Evolutionary conservation across 2,888 invertebrate genomes (phyloP).

Genomic region (Drosophila nr. perissopoda): DNA sequence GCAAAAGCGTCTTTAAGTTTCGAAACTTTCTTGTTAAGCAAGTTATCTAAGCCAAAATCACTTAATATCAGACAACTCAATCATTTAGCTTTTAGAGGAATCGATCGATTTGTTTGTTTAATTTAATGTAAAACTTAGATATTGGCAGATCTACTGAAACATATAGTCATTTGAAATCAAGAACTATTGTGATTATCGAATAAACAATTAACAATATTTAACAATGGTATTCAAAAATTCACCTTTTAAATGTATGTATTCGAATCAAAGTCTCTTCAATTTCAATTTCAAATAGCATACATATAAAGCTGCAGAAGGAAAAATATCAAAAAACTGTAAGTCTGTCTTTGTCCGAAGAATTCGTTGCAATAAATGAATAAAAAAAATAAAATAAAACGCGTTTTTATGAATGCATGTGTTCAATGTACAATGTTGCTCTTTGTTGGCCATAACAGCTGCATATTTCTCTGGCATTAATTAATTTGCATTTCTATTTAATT

Average conservation of each 20-base stretch:
- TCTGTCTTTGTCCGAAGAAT: background rate
- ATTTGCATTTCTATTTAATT: background rate
- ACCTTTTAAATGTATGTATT: background rate
- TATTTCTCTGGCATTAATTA: background rate
- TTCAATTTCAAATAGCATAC: background rate
- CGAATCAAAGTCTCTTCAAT: background rate
- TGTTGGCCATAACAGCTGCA: background rate
- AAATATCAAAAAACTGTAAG: no score
- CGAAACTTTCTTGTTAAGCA: no score
- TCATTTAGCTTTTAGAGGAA: no score
- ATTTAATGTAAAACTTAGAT: no score
- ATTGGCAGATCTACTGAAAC: background rate
- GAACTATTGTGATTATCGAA: background rate
- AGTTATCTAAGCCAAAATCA: no score
- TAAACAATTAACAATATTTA: background rate
- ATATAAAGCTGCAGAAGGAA: no score
- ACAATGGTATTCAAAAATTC: background rate
- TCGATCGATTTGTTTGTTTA: no score
- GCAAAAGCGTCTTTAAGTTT: no score
- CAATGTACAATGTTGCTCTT: background rate
- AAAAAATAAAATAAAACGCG: no score
- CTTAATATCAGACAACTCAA: no score
- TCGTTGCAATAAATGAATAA: background rate
- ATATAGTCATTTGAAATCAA: background rate
- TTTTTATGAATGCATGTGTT: background rate